phyloP scores from a whole-genome alignment of 2,888 invertebrate genomes.

The Pachymerium ferrugineum region DNA sequence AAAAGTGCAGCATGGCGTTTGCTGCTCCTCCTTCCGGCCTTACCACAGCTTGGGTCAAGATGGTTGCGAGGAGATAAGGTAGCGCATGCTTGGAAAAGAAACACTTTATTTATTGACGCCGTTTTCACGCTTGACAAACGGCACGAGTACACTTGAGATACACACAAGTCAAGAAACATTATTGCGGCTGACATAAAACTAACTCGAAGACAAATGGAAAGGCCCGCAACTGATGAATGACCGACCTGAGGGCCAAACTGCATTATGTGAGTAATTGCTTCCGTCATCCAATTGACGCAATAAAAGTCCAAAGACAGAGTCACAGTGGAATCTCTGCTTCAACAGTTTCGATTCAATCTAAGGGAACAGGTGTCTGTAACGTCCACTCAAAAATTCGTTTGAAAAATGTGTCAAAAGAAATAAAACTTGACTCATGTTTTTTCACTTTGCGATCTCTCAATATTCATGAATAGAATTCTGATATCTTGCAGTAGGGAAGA shows the following conservation, averaged over 20 bases:
- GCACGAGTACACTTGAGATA: slow-evolving; percentile 12
- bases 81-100: neutral
- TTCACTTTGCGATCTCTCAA: no score
- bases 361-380: neutral
- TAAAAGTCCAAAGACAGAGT: neutral
- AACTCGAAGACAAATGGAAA: slow-evolving; percentile 15
- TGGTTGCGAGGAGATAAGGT: neutral
- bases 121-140: slow-evolving; percentile 18
- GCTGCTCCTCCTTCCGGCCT: neutral
- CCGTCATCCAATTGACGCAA: neutral
- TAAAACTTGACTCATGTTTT: no score
- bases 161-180: slow-evolving; percentile 14
- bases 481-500: no score
- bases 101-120: slow-evolving; percentile 10
- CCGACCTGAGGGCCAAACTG: slow-evolving; percentile 5
- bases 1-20: neutral
- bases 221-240: slow-evolving; percentile 15
- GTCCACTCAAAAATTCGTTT: no score
- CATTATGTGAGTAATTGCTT: neutral
- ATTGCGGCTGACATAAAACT: neutral
- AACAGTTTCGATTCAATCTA: neutral
- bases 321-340: neutral
- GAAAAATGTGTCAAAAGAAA: no score
- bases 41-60: slow-evolving; percentile 5
- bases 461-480: no score